These are phyloP conservation scores for Agapornis canus DNA, from an alignment of 2,797 vertebrate species.

Conservation along the genomic window DNA sequence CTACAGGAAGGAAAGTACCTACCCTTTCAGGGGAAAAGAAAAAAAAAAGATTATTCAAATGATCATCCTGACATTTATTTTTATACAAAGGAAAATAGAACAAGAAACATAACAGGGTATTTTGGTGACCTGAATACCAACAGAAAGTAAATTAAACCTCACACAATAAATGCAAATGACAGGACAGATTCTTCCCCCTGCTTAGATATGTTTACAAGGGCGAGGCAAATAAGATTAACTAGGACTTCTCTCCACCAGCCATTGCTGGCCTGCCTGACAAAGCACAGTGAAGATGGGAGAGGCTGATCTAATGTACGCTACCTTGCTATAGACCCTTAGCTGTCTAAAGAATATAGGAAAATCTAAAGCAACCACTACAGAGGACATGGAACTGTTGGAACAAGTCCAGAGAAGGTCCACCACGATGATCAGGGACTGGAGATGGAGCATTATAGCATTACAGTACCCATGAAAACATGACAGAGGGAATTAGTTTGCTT, in stretches of 20 bases:
- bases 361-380: not conserved
- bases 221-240: not conserved
- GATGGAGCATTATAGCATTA: not conserved
- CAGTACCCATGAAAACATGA: fast-evolving
- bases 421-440: not conserved
- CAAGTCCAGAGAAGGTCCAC: no score
- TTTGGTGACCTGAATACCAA: slow-evolving; percentile 30
- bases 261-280: not conserved
- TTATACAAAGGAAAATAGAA: slow-evolving; percentile 38
- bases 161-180: slow-evolving; percentile 15
- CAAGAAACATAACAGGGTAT: slow-evolving; percentile 6
- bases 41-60: slow-evolving; percentile 44
- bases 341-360: not conserved
- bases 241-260: not conserved
- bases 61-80: slow-evolving; percentile 44
- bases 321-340: not conserved
- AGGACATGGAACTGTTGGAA: no score
- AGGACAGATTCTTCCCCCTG: not conserved
- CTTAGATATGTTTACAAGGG: not conserved
- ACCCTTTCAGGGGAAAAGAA: slow-evolving; percentile 15
- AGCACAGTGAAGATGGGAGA: not conserved
- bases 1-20: slow-evolving; percentile 15
- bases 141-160: slow-evolving; percentile 40
- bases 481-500: not conserved
- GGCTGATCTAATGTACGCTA: not conserved